Base-by-base conservation (phyloP, 2,797 vertebrate genomes). In the Pseudotriccus pelzelni region DNA sequence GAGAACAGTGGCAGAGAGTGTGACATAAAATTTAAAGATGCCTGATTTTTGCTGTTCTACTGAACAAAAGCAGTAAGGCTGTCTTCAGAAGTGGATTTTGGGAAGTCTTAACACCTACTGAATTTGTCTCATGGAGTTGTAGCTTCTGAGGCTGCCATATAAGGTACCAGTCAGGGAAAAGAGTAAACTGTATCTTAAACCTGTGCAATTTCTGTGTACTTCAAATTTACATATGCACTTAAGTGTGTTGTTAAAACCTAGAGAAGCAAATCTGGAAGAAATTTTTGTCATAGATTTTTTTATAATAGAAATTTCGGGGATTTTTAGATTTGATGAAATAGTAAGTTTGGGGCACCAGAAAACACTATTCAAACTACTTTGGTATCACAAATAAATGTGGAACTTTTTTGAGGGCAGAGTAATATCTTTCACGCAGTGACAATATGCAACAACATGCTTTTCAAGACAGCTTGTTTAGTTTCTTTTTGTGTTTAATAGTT, bases 51-150 rank as follows among this genome's bases (percentile, higher is more conserved):
- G 22, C 12, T 79, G 12, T 56, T 46, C 10, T 27, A 30, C 30
- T 60, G 30, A 88, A 25, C 0, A 34, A 12, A 0, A 43, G 8
- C 6, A 46, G 7, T 6, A 11, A 69, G 24, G 2, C 4, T 68
- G 3, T 32, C 18, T 79, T 67, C 32, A 83, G 16, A 58, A 7
- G 25, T 14, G 22, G 9, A 47, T 66, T 83, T 82, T 14, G 17
- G 41, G 28, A 84, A 52, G 22, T 30, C 37, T 28, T 50, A 63
- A 32, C 12, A 58, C 8, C 8, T 32, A n/a, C 3, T 46, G 34
- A 67, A 64, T 53, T 41, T 59, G 6, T 16, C 34, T 62, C 6
- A n/a, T 13, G 18, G 15, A 37, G 39, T 69, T 78, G 77, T 64
- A 17, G 4, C 13, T 68, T 77, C 14, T 36, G 16, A 52, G 50